A percentile compares a stretch with the other conserved stretches of the same genome.
Conservation (phyloP, 1,140 invertebrate genomes). For the Neodiprion virginianus region DNA sequence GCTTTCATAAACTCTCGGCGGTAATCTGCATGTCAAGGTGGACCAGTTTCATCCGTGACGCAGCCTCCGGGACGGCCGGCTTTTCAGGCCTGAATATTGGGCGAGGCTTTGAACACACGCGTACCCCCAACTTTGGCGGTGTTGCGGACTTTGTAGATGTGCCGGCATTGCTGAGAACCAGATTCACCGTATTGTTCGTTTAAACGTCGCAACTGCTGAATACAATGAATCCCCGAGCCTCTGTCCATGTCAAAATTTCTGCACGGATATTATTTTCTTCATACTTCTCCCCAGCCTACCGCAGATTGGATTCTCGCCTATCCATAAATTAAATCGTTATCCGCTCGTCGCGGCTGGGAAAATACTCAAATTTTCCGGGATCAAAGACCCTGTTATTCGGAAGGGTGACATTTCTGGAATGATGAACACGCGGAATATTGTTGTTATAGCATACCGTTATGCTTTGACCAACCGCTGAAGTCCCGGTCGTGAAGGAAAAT, state of each 20-base stretch:
- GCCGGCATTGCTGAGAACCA: background rate
- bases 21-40: conserved; percentile 17
- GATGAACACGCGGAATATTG: too few species aligned
- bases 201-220: conserved; percentile 1
- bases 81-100: background rate
- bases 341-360: too few species aligned
- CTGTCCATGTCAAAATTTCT: background rate
- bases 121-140: background rate
- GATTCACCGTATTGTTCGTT: conserved; percentile 3
- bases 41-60: conserved; percentile 3
- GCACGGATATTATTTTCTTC: background rate
- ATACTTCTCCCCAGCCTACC: background rate
- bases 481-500: too few species aligned
- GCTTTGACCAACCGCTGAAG: too few species aligned
- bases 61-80: background rate
- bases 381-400: too few species aligned
- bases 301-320: background rate
- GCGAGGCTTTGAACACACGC: background rate
- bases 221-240: background rate
- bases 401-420: too few species aligned
- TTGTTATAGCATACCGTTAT: too few species aligned
- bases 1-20: conserved; percentile 8
- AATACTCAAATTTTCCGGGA: too few species aligned
- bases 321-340: background rate
- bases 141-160: background rate